These are phyloP conservation scores for Listrodromus nycthemerus DNA, from an alignment of 2,888 invertebrate species.

Conservation along the genomic window DNA sequence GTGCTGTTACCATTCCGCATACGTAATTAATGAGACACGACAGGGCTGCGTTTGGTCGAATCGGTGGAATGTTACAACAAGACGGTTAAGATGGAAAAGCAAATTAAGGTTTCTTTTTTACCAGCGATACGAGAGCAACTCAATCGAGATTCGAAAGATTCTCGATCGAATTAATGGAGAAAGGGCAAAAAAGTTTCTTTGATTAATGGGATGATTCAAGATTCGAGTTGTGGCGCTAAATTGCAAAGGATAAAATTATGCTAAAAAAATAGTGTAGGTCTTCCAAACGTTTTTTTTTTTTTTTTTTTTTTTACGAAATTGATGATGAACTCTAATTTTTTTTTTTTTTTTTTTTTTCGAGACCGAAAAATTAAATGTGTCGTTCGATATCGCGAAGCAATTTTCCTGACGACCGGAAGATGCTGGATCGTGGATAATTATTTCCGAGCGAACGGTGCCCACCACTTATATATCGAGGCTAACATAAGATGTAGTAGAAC, in stretches of 20 bases:
- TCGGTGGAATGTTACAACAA: neutral
- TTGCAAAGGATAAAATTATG: neutral
- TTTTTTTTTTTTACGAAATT: neutral
- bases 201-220: neutral
- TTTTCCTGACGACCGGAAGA: neutral
- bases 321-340: neutral
- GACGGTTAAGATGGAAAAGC: neutral
- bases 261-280: neutral
- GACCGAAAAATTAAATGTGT: neutral
- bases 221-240: neutral
- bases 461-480: neutral
- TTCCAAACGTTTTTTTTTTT: neutral
- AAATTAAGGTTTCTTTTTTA: neutral
- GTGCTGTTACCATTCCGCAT: constrained; percentile 2
- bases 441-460: neutral
- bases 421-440: neutral
- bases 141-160: neutral
- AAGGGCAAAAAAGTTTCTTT: neutral
- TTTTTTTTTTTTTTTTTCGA: neutral
- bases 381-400: neutral
- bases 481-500: constrained; percentile 16
- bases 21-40: neutral
- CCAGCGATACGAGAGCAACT: neutral
- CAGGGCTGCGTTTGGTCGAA: neutral
- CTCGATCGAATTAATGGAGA: neutral